Evolutionary conservation across 1,140 invertebrate genomes (phyloP), one percentile per base, ranked within the genome.

Genomic region (Mercenaria mercenaria): DNA sequence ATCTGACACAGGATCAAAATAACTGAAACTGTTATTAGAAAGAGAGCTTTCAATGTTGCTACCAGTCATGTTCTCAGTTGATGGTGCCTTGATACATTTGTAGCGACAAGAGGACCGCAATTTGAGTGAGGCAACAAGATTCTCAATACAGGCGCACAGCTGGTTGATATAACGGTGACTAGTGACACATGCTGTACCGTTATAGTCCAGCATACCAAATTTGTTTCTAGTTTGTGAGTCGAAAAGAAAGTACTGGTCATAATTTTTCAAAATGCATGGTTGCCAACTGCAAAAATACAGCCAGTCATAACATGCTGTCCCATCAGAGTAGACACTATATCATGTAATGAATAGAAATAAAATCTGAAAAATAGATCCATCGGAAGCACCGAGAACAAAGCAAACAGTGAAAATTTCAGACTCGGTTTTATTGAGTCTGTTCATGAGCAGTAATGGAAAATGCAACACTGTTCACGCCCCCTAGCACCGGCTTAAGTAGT

Each of bases 1-100:
- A 77, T 77, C 74, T 29, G 74, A 41, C 2, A 77, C 37, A 43
- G 74, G 43, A 43, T 77, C 37, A 77, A 77, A 77, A 8, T 3
- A 41, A 8, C 37, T 43, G 26, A 77, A 77, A 43, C 37, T 77
- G 41, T 37, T 77, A 8, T 41, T 32, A 8, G 37, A 10, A 26
- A 29, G 20, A 41, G 74, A 43, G 2, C 20, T 23, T 10, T 37
- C 4, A 74, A 37, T 23, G n/a, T 32, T 13, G 34, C 26, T 29
- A 37, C n/a, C 34, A 74, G 3, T 74, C n/a, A 37, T 32, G 11
- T 8, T 26, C 11, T 6, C 26, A 37, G 26, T 74, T 13, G 10
- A 4, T 32, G 69, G 69, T 23, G 11, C 8, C 8, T 11, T 74
- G 10, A 74, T 37, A 32, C 13, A 4, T 23, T 74, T 32, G n/a